Evolutionary conservation across 2,113 vertebrate species (phyloP), one percentile per base, ranked within the genome.

Genomic region (Aythya baeri): DNA sequence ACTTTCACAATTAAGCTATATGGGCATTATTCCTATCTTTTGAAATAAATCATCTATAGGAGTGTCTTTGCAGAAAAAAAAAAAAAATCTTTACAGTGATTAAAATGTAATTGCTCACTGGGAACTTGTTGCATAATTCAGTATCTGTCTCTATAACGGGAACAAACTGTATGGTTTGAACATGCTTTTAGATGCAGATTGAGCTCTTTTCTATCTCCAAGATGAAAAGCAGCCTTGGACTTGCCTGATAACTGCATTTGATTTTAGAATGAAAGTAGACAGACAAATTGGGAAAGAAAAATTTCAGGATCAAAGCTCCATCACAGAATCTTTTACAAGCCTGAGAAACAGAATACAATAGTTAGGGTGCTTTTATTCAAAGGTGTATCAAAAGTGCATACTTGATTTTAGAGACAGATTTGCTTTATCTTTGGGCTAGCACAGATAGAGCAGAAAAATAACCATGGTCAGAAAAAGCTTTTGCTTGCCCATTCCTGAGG

Each of bases 171-270:
- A 76, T 78, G 78, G 89, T 86, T 93, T 91, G 77, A 88, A 81
- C 58, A 74, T 62, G 80, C 89, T 97, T 97, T 97, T 95, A 96
- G 94, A 95, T 93, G 93, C 75, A 94, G 74, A 96, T 96, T 91
- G 91, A 94, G 76, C 49, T 91, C 44, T 86, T 95, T 95, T 83
- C 77, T 89, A 57, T 49, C 90, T 81, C 50, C 49, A 59, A 92
- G 95, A 97, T 96, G 82, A 97, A 96, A 95, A 95, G 89, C 75
- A 92, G 54, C 72, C 88, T 89, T 83, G 83, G 92, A 93, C 68
- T 91, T 87, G 76, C 82, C 78, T 94, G 89, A 86, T 94, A 89
- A 85, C 90, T 78, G 70, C 66, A 77, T 90, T 91, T 96, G 89
- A 94, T 94, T 96, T 94, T 83, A 88, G 93, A 93, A 97, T 85